A percentile compares a stretch with the other conserved stretches of the same genome.
These are phyloP conservation scores for Chelon labrosus DNA, from an alignment of 2,797 vertebrate genomes.

Conservation along the genomic window DNA sequence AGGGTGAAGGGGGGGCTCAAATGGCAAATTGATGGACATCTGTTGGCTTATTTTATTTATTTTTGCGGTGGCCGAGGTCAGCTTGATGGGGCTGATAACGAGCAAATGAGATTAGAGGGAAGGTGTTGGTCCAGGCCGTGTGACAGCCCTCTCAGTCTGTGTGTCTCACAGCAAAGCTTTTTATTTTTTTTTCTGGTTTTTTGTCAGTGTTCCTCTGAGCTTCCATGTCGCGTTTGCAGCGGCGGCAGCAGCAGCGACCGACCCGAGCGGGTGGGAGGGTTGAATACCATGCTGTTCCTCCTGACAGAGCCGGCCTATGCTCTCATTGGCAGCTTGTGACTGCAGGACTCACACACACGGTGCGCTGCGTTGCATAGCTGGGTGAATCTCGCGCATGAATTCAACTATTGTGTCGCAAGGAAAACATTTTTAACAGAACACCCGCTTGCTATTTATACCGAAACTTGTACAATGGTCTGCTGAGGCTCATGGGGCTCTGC, in stretches of 20 bases:
- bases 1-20: conserved; percentile 6
- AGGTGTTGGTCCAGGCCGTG: conserved; percentile 78
- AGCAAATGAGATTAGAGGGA: conserved; percentile 82
- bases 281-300: conserved; percentile 81
- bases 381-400: conserved; percentile 81
- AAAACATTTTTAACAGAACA: conserved; percentile 78
- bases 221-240: conserved; percentile 49
- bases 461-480: conserved; percentile 62
- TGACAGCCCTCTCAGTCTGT: conserved; percentile 57
- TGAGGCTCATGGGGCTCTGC: conserved; percentile 8
- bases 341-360: conserved; percentile 62
- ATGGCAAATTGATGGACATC: conserved; percentile 78
- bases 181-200: conserved; percentile 33
- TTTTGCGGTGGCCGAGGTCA: conserved; percentile 72
- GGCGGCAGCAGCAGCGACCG: conserved; percentile 3
- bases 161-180: conserved; percentile 41
- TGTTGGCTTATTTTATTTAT: conserved; percentile 76
- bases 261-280: conserved; percentile 43
- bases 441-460: conserved; percentile 79
- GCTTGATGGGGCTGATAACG: conserved; percentile 76
- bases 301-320: conserved; percentile 80
- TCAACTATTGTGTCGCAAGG: conserved; percentile 79
- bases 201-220: conserved; percentile 46
- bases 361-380: conserved; percentile 68
- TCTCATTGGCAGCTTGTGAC: conserved; percentile 86